phyloP scores from a whole-genome alignment of 2,888 invertebrate genomes.

The Lepidochrysops patricia region DNA sequence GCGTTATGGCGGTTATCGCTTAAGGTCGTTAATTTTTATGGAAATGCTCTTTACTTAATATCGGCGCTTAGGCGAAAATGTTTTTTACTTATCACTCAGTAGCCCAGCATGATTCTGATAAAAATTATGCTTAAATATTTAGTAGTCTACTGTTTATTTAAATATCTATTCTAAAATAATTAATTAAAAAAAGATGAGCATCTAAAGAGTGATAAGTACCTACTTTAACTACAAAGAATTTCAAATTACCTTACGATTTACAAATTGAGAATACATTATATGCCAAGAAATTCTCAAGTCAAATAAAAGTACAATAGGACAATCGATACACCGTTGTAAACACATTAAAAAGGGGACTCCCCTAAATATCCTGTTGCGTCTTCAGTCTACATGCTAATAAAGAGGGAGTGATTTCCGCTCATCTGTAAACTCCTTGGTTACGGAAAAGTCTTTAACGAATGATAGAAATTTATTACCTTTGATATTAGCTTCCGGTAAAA shows the following conservation, averaged over 20 bases:
- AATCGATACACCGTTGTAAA: conserved; percentile 73
- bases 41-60: not conserved
- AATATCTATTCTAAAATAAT: too few species aligned
- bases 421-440: conserved; percentile 20
- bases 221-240: not conserved
- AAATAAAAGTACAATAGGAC: conserved; percentile 69
- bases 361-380: conserved; percentile 69
- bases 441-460: not conserved
- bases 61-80: not conserved
- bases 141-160: not conserved
- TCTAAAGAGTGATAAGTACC: too few species aligned
- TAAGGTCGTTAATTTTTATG: not conserved
- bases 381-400: conserved; percentile 64
- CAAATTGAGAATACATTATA: not conserved
- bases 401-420: conserved; percentile 54
- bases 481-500: not conserved
- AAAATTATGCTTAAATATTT: not conserved
- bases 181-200: too few species aligned
- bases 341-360: conserved; percentile 69
- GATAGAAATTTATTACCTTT: too few species aligned
- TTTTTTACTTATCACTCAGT: not conserved
- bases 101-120: not conserved
- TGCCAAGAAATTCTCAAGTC: conserved; percentile 56
- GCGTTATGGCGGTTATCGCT: not conserved
- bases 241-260: not conserved